These are phyloP conservation scores for Eolophus roseicapilla DNA, from an alignment of 2,113 vertebrate species.

Conservation along the genomic window DNA sequence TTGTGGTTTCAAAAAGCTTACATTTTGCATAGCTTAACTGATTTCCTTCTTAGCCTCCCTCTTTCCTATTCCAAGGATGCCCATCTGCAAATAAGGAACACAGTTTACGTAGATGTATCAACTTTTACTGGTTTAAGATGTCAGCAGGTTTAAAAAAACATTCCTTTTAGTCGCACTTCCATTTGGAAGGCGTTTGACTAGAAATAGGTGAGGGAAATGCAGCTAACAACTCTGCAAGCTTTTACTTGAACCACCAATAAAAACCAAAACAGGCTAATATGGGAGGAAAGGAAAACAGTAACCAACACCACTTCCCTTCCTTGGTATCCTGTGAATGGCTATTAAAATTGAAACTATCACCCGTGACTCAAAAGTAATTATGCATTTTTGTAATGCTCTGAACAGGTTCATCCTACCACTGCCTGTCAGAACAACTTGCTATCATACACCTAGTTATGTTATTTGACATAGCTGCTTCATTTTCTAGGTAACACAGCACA, in stretches of 20 bases:
- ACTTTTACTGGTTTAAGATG: neutral
- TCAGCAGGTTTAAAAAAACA: neutral
- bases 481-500: neutral
- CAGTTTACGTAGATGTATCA: neutral
- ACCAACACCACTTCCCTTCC: neutral
- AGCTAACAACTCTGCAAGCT: neutral
- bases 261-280: neutral
- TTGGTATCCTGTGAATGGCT: neutral
- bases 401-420: neutral
- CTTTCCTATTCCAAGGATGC: neutral
- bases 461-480: neutral
- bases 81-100: neutral
- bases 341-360: neutral
- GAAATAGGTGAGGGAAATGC: neutral
- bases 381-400: neutral
- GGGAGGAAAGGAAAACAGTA: neutral
- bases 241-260: neutral
- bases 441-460: neutral
- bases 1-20: constrained; percentile 24
- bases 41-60: neutral
- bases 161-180: neutral
- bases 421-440: neutral
- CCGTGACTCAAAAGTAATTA: neutral
- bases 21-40: constrained; percentile 25
- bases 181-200: neutral